These are phyloP conservation scores for Sakesphorus luctuosus DNA, from an alignment of 2,113 vertebrate genomes.

Conservation along the genomic window DNA sequence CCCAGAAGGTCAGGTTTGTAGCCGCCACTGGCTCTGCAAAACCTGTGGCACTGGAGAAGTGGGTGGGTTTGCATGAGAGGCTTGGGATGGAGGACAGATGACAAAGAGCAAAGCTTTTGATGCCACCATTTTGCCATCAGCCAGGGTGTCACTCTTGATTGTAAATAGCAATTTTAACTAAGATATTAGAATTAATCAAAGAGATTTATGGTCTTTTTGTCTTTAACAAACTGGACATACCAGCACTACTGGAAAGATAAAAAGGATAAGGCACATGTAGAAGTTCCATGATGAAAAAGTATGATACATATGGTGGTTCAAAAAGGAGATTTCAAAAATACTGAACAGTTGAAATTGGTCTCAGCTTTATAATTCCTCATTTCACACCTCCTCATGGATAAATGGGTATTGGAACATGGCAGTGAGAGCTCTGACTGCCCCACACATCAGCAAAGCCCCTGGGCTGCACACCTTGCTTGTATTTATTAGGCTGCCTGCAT, in stretches of 20 bases:
- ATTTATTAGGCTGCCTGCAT: not conserved
- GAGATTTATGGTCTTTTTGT: not conserved
- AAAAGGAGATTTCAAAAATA: not conserved
- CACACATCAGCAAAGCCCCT: not conserved
- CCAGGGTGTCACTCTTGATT: not conserved
- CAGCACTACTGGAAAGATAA: not conserved
- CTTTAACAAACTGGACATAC: not conserved
- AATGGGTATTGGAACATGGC: not conserved
- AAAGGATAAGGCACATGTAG: not conserved
- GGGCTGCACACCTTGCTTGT: not conserved
- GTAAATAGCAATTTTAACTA: not conserved
- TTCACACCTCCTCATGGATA: not conserved
- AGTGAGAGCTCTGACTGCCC: not conserved
- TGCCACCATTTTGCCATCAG: not conserved
- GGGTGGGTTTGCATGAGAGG: rapidly evolving
- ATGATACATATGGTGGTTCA: not conserved
- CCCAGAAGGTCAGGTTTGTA: not conserved
- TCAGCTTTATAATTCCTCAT: not conserved
- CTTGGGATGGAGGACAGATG: not conserved
- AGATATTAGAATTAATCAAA: not conserved
- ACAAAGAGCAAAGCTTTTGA: not conserved
- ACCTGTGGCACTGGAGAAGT: rapidly evolving
- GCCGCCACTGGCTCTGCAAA: not conserved
- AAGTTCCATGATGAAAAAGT: not conserved
- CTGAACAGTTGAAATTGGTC: not conserved